Evolutionary conservation across 1,140 invertebrate genomes (phyloP).

Genomic region (Drosophila ananassae): DNA sequence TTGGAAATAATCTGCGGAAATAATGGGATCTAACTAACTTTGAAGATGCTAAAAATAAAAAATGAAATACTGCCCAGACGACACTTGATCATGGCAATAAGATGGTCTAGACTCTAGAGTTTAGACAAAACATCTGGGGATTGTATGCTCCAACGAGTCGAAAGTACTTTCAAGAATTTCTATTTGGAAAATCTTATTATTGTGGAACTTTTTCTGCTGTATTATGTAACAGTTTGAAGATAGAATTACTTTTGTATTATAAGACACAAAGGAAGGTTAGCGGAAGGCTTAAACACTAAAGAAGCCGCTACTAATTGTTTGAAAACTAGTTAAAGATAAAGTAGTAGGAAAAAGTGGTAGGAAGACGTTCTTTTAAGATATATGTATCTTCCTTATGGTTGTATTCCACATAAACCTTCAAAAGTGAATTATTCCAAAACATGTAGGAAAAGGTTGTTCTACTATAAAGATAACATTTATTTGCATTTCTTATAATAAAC

Average conservation of each 20-base stretch:
- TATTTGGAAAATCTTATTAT: slow-evolving; percentile 53
- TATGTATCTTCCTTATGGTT: too few relatives aligned
- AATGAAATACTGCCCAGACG: too few relatives aligned
- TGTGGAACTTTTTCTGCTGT: slow-evolving; percentile 48
- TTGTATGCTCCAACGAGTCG: slow-evolving; percentile 19
- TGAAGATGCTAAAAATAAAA: background rate
- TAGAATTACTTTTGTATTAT: slow-evolving; percentile 44
- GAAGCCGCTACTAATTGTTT: background rate
- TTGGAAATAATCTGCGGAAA: background rate
- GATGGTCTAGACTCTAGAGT: too few relatives aligned
- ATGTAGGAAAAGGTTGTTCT: background rate
- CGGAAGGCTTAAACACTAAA: background rate
- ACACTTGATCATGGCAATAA: background rate
- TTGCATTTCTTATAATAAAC: background rate
- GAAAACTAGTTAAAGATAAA: background rate
- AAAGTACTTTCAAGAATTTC: slow-evolving; percentile 59
- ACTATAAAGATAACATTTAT: background rate
- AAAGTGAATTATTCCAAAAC: too few relatives aligned
- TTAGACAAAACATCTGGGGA: background rate
- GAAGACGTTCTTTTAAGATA: too few relatives aligned
- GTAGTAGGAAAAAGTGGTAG: too few relatives aligned
- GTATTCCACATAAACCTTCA: too few relatives aligned
- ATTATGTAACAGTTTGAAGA: background rate
- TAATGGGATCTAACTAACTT: background rate
- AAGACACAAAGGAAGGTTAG: slow-evolving; percentile 7